Percentiles rank a stretch among this genome's conserved stretches.
Evolutionary conservation across 2,113 vertebrate genomes (phyloP).

Genomic region (Xyrauchen texanus): DNA sequence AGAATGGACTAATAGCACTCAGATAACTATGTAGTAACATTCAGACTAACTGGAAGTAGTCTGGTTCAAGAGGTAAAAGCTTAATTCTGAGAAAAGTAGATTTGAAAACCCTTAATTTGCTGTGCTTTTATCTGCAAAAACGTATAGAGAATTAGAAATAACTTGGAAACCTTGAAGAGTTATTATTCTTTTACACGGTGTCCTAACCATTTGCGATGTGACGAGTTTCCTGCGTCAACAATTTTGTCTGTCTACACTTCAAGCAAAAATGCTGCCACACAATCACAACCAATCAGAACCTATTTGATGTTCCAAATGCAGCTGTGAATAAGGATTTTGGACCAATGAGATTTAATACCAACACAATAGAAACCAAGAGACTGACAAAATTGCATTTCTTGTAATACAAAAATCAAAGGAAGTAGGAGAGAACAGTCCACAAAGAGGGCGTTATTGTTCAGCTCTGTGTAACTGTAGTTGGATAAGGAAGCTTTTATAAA

Average conservation of each 20-base stretch:
- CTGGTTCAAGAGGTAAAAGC: no score
- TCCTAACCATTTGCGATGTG: no score
- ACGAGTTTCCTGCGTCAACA: no score
- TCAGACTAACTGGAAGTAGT: no score
- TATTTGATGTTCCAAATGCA: not conserved
- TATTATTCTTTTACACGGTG: no score
- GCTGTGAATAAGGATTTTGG: not conserved
- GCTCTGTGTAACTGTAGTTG: conserved; percentile 57
- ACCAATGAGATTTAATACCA: not conserved
- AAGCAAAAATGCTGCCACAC: not conserved
- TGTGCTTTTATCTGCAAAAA: no score
- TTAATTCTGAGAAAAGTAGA: no score
- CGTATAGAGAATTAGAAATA: not conserved
- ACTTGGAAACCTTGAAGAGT: not conserved
- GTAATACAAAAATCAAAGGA: not conserved
- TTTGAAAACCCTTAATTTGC: no score
- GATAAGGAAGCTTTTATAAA: conserved; percentile 55
- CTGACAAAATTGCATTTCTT: not conserved
- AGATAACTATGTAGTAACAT: no score
- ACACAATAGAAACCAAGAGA: not conserved
- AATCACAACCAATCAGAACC: not conserved
- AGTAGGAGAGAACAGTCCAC: conserved; percentile 31
- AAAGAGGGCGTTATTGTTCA: conserved; percentile 53
- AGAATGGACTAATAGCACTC: no score
- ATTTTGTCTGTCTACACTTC: not conserved